Base-by-base conservation (phyloP, 2,797 vertebrate species). In the Gymnothorax reevesii region DNA sequence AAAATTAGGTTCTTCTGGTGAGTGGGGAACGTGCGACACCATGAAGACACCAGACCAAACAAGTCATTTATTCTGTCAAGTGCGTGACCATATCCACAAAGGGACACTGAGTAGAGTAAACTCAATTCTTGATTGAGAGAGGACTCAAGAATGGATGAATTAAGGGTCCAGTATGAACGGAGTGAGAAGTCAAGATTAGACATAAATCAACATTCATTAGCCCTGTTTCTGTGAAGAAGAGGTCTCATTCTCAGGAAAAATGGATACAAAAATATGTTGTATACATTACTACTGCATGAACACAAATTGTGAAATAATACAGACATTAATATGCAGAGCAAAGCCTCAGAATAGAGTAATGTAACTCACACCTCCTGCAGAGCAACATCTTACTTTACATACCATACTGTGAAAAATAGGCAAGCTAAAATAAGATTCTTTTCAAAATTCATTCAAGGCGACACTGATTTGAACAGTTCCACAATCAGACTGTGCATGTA, bases 1-100 rank as follows among this genome's bases (percentile, higher is more conserved):
- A 60, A 85, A 66, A 71, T 87, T 87, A 73, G 83, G 85, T 87
- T 87, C 90, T 88, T 75, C 84, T 71, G 55, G 87, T 83, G 90
- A 91, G 90, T 49, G 92, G 90, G 80, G 84, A 93, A 95, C 94
- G 95, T 94, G 95, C 95, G 95, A 96, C 95, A 95, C 95, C 92
- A 94, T 94, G 94, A 95, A 95, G 93, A 91, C 90, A 90, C 90
- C 88, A 82, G 90, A 88, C 90, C 91, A 89, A 89, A 91, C 92
- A 94, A 91, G 94, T 93, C 92, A 94, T 93, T 93, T 84, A 87
- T 87, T 93, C 89, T 90, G 85, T 83, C 60, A 42, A 60, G 15
- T 83, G 82, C 64, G 75, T 54, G 33, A 42, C 33, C 33, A 42
- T 2, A 42, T 42, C 33, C 33, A 42, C 33, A 42, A 42, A 42